phyloP scores from a whole-genome alignment of 2,113 vertebrate species.

The Scolopax mira region DNA sequence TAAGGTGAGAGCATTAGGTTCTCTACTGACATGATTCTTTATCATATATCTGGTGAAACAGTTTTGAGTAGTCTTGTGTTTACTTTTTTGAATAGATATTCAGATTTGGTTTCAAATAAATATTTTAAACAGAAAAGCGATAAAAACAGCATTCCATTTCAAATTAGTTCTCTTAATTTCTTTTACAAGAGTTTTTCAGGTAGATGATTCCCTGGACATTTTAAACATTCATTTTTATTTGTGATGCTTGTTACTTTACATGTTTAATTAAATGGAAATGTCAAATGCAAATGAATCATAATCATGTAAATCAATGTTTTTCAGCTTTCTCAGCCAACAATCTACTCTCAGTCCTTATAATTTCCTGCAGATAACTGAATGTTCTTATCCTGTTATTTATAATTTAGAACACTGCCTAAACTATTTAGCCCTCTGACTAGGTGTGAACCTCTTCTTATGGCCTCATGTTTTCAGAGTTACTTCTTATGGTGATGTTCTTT shows the following conservation, averaged over 20 bases:
- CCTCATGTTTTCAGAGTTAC: not conserved
- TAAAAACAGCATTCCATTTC: rapidly evolving
- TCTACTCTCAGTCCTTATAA: not conserved
- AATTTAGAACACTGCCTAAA: not conserved
- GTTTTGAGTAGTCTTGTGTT: not conserved
- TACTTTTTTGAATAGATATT: not conserved
- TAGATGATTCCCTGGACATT: not conserved
- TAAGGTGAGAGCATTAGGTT: not conserved
- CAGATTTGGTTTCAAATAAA: not conserved
- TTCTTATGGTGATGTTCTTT: not conserved
- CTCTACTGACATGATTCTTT: not conserved
- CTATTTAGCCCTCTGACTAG: not conserved
- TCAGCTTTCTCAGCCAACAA: not conserved
- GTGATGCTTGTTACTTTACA: not conserved
- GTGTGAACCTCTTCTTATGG: not conserved
- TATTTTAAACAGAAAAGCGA: not conserved
- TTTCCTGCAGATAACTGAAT: not conserved
- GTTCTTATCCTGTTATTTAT: not conserved
- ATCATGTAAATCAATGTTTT: not conserved
- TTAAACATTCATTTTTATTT: not conserved
- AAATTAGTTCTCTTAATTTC: not conserved
- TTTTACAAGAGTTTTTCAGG: not conserved
- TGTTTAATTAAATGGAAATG: not conserved
- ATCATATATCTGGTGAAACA: not conserved
- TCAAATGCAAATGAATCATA: not conserved